Evolutionary conservation across 2,888 invertebrate genomes (phyloP).

Genomic region (Junonia oenone): DNA sequence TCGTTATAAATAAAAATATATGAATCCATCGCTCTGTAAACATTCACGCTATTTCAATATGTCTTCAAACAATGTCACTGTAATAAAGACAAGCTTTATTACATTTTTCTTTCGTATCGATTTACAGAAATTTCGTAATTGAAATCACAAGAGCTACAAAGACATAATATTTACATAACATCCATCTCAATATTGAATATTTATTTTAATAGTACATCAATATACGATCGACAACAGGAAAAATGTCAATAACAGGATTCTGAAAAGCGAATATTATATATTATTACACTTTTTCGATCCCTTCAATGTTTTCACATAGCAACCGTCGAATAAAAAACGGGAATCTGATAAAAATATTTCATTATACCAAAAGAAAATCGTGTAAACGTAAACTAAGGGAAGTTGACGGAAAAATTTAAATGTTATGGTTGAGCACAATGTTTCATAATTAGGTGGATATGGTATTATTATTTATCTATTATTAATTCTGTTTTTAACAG

Average conservation of each 20-base stretch:
- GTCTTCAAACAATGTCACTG: conserved; percentile 5
- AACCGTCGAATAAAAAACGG: conserved; percentile 4
- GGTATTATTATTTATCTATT: too few relatives aligned
- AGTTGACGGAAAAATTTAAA: too few relatives aligned
- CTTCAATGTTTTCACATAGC: conserved; percentile 12
- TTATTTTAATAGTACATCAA: conserved; percentile 33
- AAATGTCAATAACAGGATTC: conserved; percentile 34
- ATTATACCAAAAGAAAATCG: neutral
- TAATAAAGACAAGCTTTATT: conserved; percentile 14
- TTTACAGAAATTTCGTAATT: conserved; percentile 15
- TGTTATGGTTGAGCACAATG: too few relatives aligned
- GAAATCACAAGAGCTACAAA: conserved; percentile 20
- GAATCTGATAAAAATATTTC: conserved; percentile 14
- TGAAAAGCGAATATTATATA: conserved; percentile 30
- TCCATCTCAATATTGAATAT: conserved; percentile 30
- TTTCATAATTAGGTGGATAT: too few relatives aligned
- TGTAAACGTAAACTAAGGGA: neutral
- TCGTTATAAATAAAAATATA: neutral
- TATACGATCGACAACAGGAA: conserved; percentile 32
- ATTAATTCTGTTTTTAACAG: too few relatives aligned
- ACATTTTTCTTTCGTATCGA: conserved; percentile 11
- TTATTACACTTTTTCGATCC: conserved; percentile 15
- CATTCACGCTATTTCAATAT: neutral
- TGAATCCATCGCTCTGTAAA: neutral
- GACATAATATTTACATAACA: conserved; percentile 22